phyloP scores from a whole-genome alignment of 2,797 vertebrate species.

The Paedocypris micromegethes region DNA sequence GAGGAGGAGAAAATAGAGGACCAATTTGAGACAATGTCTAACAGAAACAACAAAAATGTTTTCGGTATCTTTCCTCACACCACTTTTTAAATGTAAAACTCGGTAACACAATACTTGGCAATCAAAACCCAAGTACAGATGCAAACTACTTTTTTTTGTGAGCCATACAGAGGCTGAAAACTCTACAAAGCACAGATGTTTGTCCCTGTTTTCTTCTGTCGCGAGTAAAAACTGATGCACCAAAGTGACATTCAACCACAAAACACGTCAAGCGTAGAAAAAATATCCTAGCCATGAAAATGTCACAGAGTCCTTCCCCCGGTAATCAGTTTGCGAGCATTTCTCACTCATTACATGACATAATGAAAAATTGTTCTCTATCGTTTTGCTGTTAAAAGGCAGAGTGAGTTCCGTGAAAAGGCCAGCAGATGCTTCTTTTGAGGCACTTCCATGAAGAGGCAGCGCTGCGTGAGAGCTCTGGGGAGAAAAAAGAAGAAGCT shows the following conservation, averaged over 20 bases:
- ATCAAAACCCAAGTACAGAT: too few relatives aligned
- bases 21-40: slow-evolving; percentile 80
- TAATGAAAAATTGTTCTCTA: slow-evolving; percentile 58
- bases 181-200: not conserved
- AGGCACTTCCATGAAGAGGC: slow-evolving; percentile 33
- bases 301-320: slow-evolving; percentile 52
- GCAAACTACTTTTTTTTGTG: too few relatives aligned
- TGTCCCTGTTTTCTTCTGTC: slow-evolving; percentile 47
- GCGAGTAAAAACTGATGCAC: slow-evolving; percentile 38
- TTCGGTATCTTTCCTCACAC: slow-evolving; percentile 68
- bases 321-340: slow-evolving; percentile 56
- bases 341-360: slow-evolving; percentile 61
- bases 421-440: slow-evolving; percentile 47
- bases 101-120: too few relatives aligned
- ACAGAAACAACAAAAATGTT: slow-evolving; percentile 77
- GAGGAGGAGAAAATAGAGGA: slow-evolving; percentile 85
- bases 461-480: slow-evolving; percentile 24
- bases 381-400: slow-evolving; percentile 55
- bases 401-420: slow-evolving; percentile 51
- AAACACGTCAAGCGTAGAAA: slow-evolving; percentile 37
- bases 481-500: slow-evolving; percentile 21
- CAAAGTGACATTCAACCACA: slow-evolving; percentile 52
- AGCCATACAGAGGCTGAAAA: too few relatives aligned
- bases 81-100: slow-evolving; percentile 10
- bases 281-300: slow-evolving; percentile 46